These are phyloP conservation scores for Leptopilina syphax DNA, from an alignment of 2,888 invertebrate species.

Conservation along the genomic window DNA sequence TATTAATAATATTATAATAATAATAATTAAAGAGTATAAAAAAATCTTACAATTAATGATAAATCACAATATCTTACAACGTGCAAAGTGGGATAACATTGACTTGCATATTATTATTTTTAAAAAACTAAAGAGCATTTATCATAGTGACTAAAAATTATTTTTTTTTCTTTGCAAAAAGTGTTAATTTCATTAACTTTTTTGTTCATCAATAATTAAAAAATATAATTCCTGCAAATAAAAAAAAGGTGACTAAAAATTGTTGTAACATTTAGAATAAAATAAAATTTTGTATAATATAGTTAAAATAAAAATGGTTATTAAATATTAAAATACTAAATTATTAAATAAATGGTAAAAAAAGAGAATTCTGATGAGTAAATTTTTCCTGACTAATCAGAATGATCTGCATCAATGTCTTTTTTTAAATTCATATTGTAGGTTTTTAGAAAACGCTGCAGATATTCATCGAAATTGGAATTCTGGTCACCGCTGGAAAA, in stretches of 20 bases:
- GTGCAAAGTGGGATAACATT: conserved; percentile 39
- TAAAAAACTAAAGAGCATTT: conserved; percentile 36
- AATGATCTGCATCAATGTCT: conserved; percentile 22
- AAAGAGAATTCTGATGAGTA: not conserved
- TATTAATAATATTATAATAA: no score
- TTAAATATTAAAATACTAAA: conserved; percentile 12
- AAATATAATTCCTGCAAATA: not conserved
- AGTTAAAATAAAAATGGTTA: not conserved
- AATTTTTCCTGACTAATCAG: not conserved
- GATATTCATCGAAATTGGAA: conserved; percentile 2
- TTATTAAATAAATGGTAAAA: not conserved
- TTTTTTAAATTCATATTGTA: conserved; percentile 24
- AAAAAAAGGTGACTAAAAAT: not conserved
- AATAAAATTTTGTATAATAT: not conserved
- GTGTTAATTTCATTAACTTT: conserved; percentile 1
- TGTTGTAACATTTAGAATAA: not conserved
- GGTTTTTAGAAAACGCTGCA: conserved; percentile 19
- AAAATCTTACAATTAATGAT: conserved; percentile 19
- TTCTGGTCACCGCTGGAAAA: conserved; percentile 18
- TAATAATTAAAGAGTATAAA: conserved; percentile 22
- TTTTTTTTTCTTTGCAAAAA: not conserved
- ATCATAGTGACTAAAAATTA: conserved; percentile 32
- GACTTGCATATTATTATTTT: conserved; percentile 41
- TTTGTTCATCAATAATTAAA: not conserved
- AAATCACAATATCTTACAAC: conserved; percentile 34